These are phyloP conservation scores for Drosophila simulans DNA, from an alignment of 1,140 invertebrate genomes.

Conservation along the genomic window DNA sequence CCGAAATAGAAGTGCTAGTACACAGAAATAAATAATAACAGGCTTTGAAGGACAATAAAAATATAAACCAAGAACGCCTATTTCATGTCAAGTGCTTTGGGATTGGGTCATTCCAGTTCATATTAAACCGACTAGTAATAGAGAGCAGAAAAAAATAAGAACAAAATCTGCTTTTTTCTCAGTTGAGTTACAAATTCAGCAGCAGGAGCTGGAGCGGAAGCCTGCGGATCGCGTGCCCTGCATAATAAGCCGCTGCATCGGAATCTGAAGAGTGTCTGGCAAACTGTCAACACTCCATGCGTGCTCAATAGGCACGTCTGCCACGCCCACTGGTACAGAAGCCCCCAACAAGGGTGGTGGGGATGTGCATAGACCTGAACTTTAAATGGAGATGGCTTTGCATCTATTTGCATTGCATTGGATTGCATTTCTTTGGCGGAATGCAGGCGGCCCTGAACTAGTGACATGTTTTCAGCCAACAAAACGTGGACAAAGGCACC, in stretches of 20 bases:
- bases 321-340: constrained; percentile 6
- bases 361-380: background rate
- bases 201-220: constrained; percentile 9
- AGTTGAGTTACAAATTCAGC: constrained; percentile 5
- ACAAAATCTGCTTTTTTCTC: background rate
- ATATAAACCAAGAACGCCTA: no score
- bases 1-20: background rate
- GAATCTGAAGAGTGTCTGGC: constrained; percentile 39
- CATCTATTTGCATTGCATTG: constrained; percentile 52
- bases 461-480: constrained; percentile 62
- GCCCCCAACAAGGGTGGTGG: background rate
- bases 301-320: constrained; percentile 61
- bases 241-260: constrained; percentile 58
- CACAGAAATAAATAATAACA: background rate
- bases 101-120: background rate
- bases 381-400: constrained; percentile 51
- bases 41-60: no score
- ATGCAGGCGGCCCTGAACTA: constrained; percentile 65
- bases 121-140: background rate
- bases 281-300: constrained; percentile 60
- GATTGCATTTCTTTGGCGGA: constrained; percentile 44
- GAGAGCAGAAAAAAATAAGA: no score
- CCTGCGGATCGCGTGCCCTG: constrained; percentile 33
- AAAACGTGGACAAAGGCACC: constrained; percentile 28
- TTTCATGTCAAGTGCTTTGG: no score